These are phyloP conservation scores for Colostygia pectinataria DNA, from an alignment of 2,888 invertebrate genomes.

Conservation along the genomic window DNA sequence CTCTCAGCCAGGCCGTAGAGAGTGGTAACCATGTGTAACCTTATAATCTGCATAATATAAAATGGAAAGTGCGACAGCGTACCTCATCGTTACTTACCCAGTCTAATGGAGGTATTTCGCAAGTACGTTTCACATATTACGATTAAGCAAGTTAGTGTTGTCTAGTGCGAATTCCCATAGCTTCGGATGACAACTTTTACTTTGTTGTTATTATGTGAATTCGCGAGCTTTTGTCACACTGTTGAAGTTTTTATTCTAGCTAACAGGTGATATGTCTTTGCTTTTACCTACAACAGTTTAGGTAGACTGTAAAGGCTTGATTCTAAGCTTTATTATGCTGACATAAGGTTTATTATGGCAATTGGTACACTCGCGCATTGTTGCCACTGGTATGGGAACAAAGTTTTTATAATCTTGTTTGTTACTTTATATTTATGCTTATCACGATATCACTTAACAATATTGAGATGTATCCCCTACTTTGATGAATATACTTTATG, in stretches of 20 bases:
- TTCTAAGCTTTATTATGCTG: too few species aligned
- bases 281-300: neutral
- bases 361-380: too few species aligned
- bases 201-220: slow-evolving; percentile 16
- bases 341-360: too few species aligned
- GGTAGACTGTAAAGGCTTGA: neutral
- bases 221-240: slow-evolving; percentile 12
- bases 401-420: too few species aligned
- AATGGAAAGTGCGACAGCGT: slow-evolving; percentile 8
- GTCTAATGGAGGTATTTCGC: neutral
- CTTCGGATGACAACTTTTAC: slow-evolving; percentile 26
- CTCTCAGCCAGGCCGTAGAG: neutral
- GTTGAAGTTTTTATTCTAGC: neutral
- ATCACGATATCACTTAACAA: too few species aligned
- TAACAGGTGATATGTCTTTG: neutral
- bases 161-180: neutral
- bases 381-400: too few species aligned
- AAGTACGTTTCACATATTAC: slow-evolving; percentile 12
- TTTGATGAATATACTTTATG: too few species aligned
- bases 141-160: slow-evolving; percentile 9
- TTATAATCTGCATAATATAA: slow-evolving; percentile 8
- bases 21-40: too few species aligned
- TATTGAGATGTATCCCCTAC: too few species aligned
- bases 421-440: too few species aligned
- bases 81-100: neutral